Conservation (phyloP, 2,113 vertebrate genomes). For the Taurulus bubalis region DNA sequence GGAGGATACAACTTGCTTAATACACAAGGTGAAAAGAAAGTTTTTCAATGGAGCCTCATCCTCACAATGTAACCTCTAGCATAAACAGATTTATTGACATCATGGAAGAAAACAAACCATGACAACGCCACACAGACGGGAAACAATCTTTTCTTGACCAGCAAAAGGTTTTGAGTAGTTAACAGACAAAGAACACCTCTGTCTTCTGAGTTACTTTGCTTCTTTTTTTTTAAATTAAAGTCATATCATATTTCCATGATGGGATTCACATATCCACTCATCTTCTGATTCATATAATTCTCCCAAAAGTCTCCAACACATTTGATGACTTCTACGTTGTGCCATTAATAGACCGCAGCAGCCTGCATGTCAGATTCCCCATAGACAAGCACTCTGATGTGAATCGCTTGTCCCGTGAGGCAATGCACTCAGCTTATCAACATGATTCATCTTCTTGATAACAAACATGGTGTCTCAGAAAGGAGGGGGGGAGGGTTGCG, state of each 20-base stretch:
- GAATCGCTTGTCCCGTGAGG: constrained; percentile 45
- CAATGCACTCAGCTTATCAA: constrained; percentile 66
- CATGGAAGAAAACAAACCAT: constrained; percentile 14
- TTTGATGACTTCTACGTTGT: constrained; percentile 12
- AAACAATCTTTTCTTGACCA: background rate
- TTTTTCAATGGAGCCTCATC: background rate
- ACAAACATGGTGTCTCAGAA: constrained; percentile 23
- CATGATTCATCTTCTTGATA: constrained; percentile 66
- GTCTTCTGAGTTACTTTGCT: background rate
- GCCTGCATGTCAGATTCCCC: constrained; percentile 33
- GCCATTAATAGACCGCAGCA: constrained; percentile 11
- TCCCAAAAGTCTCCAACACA: background rate
- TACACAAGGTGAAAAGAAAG: background rate
- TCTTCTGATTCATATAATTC: background rate
- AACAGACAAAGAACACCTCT: background rate
- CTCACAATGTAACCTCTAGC: background rate
- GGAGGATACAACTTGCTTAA: background rate
- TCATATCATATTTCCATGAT: background rate
- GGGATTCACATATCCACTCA: background rate
- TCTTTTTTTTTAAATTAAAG: too few species aligned
- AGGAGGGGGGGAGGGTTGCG: background rate
- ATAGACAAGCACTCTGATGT: constrained; percentile 39
- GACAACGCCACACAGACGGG: constrained; percentile 23
- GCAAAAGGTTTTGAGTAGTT: constrained; percentile 19
- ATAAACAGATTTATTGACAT: background rate